A percentile compares a stretch with the other conserved stretches of the same genome.
These are phyloP conservation scores for Macroglossus sobrinus DNA, from an alignment of 2,113 vertebrate genomes.

Conservation along the genomic window DNA sequence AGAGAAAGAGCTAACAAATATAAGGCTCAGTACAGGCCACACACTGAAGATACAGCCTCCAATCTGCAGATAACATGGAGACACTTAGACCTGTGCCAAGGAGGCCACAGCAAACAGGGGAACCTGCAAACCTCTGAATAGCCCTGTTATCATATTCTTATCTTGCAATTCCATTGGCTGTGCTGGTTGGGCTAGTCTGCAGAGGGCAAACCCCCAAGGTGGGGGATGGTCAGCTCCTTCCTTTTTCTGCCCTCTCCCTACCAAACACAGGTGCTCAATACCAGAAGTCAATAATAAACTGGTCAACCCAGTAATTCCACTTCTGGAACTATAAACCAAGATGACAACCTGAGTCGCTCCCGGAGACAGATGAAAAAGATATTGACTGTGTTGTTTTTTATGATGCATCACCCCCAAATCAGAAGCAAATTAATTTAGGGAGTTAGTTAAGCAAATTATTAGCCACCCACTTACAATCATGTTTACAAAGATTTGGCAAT, in stretches of 20 bases:
- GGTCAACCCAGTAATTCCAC: conserved; percentile 56
- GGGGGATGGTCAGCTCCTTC: neutral
- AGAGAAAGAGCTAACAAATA: neutral
- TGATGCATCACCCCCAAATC: neutral
- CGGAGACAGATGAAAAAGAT: neutral
- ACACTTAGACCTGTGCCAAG: no score
- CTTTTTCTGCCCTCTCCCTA: neutral
- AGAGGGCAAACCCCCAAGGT: neutral
- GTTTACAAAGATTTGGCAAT: neutral
- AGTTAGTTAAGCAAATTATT: neutral
- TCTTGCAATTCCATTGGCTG: neutral
- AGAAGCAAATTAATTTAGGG: neutral
- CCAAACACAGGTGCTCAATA: neutral
- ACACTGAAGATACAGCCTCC: neutral
- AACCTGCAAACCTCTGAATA: no score
- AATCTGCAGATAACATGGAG: neutral
- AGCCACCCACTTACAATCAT: neutral
- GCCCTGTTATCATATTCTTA: neutral
- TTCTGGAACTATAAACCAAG: neutral
- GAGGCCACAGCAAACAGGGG: neutral
- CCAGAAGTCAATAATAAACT: conserved; percentile 45
- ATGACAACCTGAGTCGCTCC: neutral
- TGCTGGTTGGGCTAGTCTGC: neutral
- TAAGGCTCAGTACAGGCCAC: neutral
- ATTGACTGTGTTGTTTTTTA: neutral